These are phyloP conservation scores for Heterodera filipjevi DNA, from an alignment of 2,888 invertebrate genomes.

Conservation along the genomic window DNA sequence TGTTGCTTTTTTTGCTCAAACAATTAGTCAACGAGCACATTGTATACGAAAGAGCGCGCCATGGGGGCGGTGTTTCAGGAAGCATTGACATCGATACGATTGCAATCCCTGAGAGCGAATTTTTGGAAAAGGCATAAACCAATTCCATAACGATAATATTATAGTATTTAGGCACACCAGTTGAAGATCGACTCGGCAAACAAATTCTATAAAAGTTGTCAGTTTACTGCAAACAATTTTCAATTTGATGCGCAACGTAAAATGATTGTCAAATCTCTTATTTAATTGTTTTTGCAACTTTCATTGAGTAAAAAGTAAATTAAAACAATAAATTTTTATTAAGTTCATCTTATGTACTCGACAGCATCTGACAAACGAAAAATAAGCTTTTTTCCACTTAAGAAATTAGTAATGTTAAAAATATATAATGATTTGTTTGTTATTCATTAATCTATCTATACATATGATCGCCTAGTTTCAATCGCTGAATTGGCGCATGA, in stretches of 20 bases:
- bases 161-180: conserved; percentile 78
- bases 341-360: too few species aligned
- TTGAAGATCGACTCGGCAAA: conserved; percentile 85
- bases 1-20: conserved; percentile 89
- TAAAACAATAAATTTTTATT: too few species aligned
- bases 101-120: conserved; percentile 84
- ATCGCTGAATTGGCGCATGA: too few species aligned
- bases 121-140: conserved; percentile 74
- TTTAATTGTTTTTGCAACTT: not conserved
- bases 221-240: conserved; percentile 87
- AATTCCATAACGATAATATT: conserved; percentile 55
- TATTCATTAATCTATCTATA: too few species aligned
- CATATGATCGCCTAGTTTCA: too few species aligned
- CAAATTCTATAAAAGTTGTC: conserved; percentile 85
- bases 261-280: conserved; percentile 78
- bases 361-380: too few species aligned
- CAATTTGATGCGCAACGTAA: conserved; percentile 82
- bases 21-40: conserved; percentile 72
- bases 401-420: too few species aligned
- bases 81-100: conserved; percentile 69
- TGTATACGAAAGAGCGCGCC: conserved; percentile 48
- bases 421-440: too few species aligned
- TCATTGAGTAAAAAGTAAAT: too few species aligned
- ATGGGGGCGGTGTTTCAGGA: conserved; percentile 23
- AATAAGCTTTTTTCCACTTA: too few species aligned